phyloP scores from a whole-genome alignment of 53 echinoderm and acorn worm species.

The Astropecten irregularis region DNA sequence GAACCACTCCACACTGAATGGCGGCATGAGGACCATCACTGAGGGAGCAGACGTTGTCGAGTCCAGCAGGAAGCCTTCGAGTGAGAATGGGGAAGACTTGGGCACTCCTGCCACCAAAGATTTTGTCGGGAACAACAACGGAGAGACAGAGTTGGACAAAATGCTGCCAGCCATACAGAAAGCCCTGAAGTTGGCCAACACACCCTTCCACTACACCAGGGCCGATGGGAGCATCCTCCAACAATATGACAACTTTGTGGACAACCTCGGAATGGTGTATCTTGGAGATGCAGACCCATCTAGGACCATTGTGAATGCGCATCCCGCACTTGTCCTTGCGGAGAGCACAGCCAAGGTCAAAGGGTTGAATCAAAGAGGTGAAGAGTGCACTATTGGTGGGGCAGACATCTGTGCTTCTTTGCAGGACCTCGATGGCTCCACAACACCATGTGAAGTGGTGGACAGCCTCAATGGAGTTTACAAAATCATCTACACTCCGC shows the following conservation, averaged over 20 bases:
- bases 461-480: slow-evolving; percentile 88
- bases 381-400: slow-evolving; percentile 75
- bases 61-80: not conserved
- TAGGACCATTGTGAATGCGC: slow-evolving; percentile 68
- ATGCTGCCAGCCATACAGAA: slow-evolving; percentile 29
- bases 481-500: slow-evolving; percentile 74
- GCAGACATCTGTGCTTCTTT: slow-evolving; percentile 65
- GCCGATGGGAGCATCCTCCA: slow-evolving; percentile 55
- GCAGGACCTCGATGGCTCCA: slow-evolving; percentile 53
- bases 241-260: slow-evolving; percentile 70
- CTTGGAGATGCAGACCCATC: slow-evolving; percentile 89
- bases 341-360: slow-evolving; percentile 81
- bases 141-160: slow-evolving; percentile 40
- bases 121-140: slow-evolving; percentile 35
- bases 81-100: not conserved
- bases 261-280: slow-evolving; percentile 78
- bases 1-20: slow-evolving; percentile 45
- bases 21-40: slow-evolving; percentile 48
- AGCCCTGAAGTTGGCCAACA: slow-evolving; percentile 38
- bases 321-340: slow-evolving; percentile 80
- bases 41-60: slow-evolving; percentile 21
- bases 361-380: slow-evolving; percentile 71
- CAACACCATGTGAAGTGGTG: slow-evolving; percentile 62
- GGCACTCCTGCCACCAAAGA: slow-evolving; percentile 9
- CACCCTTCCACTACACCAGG: slow-evolving; percentile 70